Evolutionary conservation across 1,140 invertebrate genomes (phyloP).

Genomic region (Drosophila repletoides): DNA sequence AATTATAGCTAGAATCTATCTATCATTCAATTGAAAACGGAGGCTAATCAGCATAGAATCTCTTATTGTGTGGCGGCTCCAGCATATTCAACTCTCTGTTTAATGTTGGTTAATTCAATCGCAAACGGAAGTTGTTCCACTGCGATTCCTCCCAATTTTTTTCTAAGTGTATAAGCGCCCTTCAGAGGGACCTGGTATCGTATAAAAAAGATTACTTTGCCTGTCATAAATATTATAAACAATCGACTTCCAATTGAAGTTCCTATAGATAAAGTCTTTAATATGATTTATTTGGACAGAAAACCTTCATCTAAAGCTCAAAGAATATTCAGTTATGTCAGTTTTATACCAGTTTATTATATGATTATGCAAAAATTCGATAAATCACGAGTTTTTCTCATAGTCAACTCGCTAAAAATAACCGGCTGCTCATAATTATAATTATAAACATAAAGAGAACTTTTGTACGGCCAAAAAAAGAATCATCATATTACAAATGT

Average conservation of each 20-base stretch:
- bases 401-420: slow-evolving; percentile 53
- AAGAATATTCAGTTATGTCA: too few species aligned
- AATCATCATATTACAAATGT: slow-evolving; percentile 54
- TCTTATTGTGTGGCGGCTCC: too few species aligned
- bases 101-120: too few species aligned
- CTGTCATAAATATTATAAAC: too few species aligned
- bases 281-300: slow-evolving; percentile 11
- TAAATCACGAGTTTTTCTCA: slow-evolving; percentile 11
- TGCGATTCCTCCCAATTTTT: too few species aligned
- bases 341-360: slow-evolving; percentile 40
- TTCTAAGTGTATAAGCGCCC: too few species aligned
- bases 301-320: too few species aligned
- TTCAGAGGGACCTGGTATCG: too few species aligned
- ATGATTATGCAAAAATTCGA: slow-evolving; percentile 35
- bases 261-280: neutral
- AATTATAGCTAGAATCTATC: slow-evolving; percentile 2
- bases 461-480: slow-evolving; percentile 3
- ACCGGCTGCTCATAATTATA: slow-evolving; percentile 25
- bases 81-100: too few species aligned
- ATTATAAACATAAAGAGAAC: neutral
- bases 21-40: neutral
- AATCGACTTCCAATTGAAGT: too few species aligned
- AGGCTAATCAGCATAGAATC: neutral
- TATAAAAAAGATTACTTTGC: too few species aligned
- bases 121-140: too few species aligned